phyloP scores from a whole-genome alignment of 1,140 invertebrate genomes.

The Drosophila kurseongensis region DNA sequence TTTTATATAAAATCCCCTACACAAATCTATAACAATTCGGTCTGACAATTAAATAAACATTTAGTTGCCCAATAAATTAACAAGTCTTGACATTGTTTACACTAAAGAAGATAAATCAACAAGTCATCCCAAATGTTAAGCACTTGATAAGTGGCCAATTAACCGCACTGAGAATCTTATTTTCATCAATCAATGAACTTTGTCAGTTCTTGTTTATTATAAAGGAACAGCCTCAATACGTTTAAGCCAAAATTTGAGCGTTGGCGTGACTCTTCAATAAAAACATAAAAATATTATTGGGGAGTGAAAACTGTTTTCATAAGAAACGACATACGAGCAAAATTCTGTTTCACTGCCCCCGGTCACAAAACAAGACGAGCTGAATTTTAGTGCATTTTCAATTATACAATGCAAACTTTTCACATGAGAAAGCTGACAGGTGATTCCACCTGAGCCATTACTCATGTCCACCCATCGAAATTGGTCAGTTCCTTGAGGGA shows the following conservation, averaged over 20 bases:
- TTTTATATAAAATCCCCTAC: background rate
- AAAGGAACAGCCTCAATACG: background rate
- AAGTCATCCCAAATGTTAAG: slow-evolving; percentile 42
- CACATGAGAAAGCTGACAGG: slow-evolving; percentile 37
- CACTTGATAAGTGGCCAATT: slow-evolving; percentile 41
- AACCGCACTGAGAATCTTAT: slow-evolving; percentile 8
- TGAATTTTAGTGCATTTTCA: slow-evolving; percentile 21
- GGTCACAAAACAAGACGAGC: background rate
- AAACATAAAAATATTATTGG: slow-evolving; percentile 52
- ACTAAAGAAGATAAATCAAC: slow-evolving; percentile 34
- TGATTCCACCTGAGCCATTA: slow-evolving; percentile 36
- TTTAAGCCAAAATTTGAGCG: background rate
- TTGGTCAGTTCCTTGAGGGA: slow-evolving; percentile 1
- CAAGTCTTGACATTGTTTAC: slow-evolving; percentile 35
- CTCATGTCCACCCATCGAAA: slow-evolving; percentile 15
- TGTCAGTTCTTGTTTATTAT: background rate
- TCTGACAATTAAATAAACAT: slow-evolving; percentile 16
- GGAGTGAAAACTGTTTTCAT: background rate
- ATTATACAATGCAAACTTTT: slow-evolving; percentile 63
- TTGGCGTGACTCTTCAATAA: slow-evolving; percentile 29
- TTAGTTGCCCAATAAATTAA: slow-evolving; percentile 39
- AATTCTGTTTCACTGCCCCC: background rate
- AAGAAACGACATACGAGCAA: background rate
- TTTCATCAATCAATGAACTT: slow-evolving; percentile 10
- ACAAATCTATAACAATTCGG: slow-evolving; percentile 1